phyloP scores from a whole-genome alignment of 1,140 invertebrate genomes.

The Halesus radiatus region DNA sequence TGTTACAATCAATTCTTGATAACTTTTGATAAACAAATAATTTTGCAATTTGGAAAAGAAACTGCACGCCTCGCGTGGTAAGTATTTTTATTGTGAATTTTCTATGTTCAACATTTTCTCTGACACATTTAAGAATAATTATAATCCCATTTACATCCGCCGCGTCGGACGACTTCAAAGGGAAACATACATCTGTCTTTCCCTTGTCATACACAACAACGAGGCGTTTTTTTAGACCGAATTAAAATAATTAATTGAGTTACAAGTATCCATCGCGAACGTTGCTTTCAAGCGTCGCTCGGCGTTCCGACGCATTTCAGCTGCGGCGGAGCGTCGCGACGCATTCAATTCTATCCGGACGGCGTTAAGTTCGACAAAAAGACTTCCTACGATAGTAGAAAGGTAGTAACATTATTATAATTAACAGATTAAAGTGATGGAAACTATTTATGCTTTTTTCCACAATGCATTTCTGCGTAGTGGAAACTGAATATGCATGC shows the following conservation, averaged over 20 bases:
- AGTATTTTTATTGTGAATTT: too few species aligned
- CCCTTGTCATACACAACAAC: conserved; percentile 1
- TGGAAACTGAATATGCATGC: too few species aligned
- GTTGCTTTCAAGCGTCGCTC: conserved; percentile 5
- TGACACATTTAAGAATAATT: conserved; percentile 27
- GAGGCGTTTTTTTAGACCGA: conserved; percentile 10
- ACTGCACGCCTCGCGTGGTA: too few species aligned
- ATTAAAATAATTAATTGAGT: conserved; percentile 44
- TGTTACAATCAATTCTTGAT: too few species aligned
- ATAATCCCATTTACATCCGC: conserved; percentile 36
- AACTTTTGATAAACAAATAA: too few species aligned
- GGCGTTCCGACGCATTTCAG: conserved; percentile 39
- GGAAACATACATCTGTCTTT: conserved; percentile 26
- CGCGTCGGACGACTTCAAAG: conserved; percentile 11
- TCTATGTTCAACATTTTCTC: not conserved
- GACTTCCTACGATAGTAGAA: not conserved
- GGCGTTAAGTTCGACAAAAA: not conserved
- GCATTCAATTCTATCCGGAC: not conserved
- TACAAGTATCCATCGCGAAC: conserved; percentile 16
- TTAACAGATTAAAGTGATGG: too few species aligned
- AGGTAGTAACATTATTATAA: not conserved
- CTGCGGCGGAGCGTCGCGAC: conserved; percentile 42
- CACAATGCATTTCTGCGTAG: too few species aligned
- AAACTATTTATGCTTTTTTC: too few species aligned
- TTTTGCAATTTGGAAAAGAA: too few species aligned